Evolutionary conservation across 2,888 invertebrate species (phyloP).

Genomic region (Agrenia bidenticulata): DNA sequence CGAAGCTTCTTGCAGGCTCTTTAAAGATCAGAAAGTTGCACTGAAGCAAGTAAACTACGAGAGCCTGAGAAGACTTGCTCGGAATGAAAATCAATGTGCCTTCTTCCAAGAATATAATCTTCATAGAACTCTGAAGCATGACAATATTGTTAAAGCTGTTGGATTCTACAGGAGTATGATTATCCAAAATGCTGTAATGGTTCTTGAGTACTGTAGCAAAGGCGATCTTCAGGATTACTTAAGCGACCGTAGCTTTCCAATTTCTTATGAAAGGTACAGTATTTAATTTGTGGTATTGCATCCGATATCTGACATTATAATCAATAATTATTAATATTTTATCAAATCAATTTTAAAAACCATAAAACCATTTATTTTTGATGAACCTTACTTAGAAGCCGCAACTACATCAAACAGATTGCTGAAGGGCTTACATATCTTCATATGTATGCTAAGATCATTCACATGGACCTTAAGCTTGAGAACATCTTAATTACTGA

Average conservation of each 20-base stretch:
- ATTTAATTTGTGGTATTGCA: neutral
- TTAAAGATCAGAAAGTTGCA: neutral
- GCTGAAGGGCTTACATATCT: neutral
- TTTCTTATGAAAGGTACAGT: conserved; percentile 3
- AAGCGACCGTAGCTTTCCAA: neutral
- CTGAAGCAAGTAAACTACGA: neutral
- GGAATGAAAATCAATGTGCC: neutral
- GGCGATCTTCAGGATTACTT: conserved; percentile 1
- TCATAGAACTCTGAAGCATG: neutral
- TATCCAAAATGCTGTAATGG: neutral
- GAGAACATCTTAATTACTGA: neutral
- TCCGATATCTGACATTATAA: too few relatives aligned
- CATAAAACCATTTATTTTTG: too few relatives aligned
- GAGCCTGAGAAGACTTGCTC: neutral
- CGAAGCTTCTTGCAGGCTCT: neutral
- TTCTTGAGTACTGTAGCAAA: neutral
- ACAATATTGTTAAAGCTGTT: neutral
- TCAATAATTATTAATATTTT: neutral
- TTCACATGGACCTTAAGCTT: conserved; percentile 2
- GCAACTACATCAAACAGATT: neutral
- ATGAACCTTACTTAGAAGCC: too few relatives aligned
- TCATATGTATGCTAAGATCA: neutral
- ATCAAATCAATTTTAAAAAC: neutral
- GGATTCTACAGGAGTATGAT: neutral
- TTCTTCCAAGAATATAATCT: neutral